A percentile compares a stretch with the other conserved stretches of the same genome.
phyloP scores from a whole-genome alignment of 2,888 invertebrate genomes.

The Amiota mariae region DNA sequence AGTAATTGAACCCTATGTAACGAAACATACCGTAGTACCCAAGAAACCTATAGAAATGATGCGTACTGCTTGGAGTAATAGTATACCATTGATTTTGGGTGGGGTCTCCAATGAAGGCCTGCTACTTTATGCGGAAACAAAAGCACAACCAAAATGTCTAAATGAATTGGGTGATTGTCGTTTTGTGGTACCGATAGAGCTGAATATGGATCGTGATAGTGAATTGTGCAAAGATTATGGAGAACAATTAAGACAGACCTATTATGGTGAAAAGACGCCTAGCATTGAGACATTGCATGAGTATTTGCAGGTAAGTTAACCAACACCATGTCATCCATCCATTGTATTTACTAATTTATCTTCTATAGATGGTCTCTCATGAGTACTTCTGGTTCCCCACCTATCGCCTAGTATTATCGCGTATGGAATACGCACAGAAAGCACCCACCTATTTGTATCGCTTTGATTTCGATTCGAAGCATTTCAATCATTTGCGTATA shows the following conservation, averaged over 20 bases:
- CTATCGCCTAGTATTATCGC: conserved; percentile 70
- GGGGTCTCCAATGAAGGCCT: conserved; percentile 72
- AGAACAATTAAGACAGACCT: conserved; percentile 61
- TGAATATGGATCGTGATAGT: conserved; percentile 67
- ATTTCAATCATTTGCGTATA: conserved; percentile 72
- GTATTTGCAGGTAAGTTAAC: conserved; percentile 65
- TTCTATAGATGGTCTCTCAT: conserved; percentile 71
- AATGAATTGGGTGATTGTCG: conserved; percentile 69
- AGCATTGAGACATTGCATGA: conserved; percentile 71
- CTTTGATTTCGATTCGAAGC: conserved; percentile 72
- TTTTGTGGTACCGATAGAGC: conserved; percentile 70
- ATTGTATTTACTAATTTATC: not conserved
- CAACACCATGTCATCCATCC: not conserved
- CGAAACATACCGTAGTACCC: conserved; percentile 69
- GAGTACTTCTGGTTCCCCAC: conserved; percentile 73
- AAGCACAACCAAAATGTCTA: conserved; percentile 65
- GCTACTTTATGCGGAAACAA: conserved; percentile 67
- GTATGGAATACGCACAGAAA: conserved; percentile 60
- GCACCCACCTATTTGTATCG: conserved; percentile 72
- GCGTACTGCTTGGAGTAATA: conserved; percentile 71
- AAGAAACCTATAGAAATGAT: conserved; percentile 69
- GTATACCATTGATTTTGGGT: conserved; percentile 71
- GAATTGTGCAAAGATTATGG: conserved; percentile 68
- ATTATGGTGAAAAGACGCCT: conserved; percentile 69
- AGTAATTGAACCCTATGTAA: conserved; percentile 70